These are phyloP conservation scores for Holothuria glaberrima DNA, from an alignment of 35 echinoderm and acorn worm genomes.

Conservation along the genomic window DNA sequence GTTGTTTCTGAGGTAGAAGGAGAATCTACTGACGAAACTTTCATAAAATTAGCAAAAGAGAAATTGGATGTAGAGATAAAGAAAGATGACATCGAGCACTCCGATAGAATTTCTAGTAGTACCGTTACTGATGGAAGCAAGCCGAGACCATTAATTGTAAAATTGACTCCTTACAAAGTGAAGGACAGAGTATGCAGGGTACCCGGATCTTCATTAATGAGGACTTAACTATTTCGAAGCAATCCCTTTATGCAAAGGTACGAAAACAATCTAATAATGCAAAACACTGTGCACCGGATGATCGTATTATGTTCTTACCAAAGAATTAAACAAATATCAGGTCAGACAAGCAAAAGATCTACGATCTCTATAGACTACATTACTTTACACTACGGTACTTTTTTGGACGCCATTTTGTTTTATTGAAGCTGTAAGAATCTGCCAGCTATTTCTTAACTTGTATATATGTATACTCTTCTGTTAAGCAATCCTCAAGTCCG, in stretches of 20 bases:
- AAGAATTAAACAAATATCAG: background rate
- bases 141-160: background rate
- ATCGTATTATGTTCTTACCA: background rate
- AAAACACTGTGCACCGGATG: slow-evolving; percentile 10
- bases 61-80: slow-evolving; percentile 21
- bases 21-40: slow-evolving; percentile 13
- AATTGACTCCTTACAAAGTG: background rate
- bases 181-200: slow-evolving; percentile 5
- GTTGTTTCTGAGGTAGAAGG: slow-evolving; percentile 11
- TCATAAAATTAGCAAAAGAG: slow-evolving; percentile 15
- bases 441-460: background rate
- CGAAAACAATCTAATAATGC: background rate
- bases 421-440: too few species aligned
- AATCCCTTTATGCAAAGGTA: slow-evolving; percentile 11
- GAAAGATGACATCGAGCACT: slow-evolving; percentile 2
- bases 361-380: slow-evolving; percentile 8
- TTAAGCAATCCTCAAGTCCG: background rate
- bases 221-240: slow-evolving; percentile 25
- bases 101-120: background rate
- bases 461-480: background rate
- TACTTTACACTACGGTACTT: too few species aligned
- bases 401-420: slow-evolving; percentile 13
- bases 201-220: slow-evolving; percentile 19
- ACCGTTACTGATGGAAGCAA: slow-evolving; percentile 1
- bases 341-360: background rate